Evolutionary conservation across 2,888 invertebrate genomes (phyloP).

Genomic region (Drosophila multiciliata): DNA sequence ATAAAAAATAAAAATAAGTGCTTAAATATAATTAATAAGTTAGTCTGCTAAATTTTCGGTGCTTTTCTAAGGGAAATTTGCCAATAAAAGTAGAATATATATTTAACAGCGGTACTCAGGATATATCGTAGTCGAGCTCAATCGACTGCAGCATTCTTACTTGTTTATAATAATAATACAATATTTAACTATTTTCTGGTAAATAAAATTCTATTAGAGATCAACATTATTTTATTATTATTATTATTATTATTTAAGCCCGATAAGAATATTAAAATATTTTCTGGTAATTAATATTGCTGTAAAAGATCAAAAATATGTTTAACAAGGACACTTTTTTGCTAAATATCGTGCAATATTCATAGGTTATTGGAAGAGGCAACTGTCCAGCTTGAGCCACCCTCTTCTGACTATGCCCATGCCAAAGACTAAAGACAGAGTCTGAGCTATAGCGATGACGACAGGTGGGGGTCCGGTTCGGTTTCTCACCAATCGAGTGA

Average conservation of each 20-base stretch:
- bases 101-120: no score
- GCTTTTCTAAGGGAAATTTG: no score
- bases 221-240: no score
- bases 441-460: slow-evolving; percentile 16
- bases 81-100: no score
- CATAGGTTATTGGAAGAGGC: neutral
- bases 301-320: neutral
- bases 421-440: neutral
- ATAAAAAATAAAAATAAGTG: no score
- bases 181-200: neutral
- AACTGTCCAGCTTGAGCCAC: neutral
- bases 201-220: neutral
- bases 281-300: neutral
- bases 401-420: no score
- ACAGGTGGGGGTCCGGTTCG: slow-evolving; percentile 59
- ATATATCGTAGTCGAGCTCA: no score
- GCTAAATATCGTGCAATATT: neutral
- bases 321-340: neutral
- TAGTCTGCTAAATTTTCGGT: no score
- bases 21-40: no score
- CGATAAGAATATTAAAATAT: neutral
- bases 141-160: no score
- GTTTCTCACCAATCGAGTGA: slow-evolving; percentile 49
- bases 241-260: no score
- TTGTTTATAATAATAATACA: no score